Percentiles rank a stretch among this genome's conserved stretches.
These are phyloP conservation scores for Atrichornis clamosus DNA, from an alignment of 2,113 vertebrate species.

Conservation along the genomic window DNA sequence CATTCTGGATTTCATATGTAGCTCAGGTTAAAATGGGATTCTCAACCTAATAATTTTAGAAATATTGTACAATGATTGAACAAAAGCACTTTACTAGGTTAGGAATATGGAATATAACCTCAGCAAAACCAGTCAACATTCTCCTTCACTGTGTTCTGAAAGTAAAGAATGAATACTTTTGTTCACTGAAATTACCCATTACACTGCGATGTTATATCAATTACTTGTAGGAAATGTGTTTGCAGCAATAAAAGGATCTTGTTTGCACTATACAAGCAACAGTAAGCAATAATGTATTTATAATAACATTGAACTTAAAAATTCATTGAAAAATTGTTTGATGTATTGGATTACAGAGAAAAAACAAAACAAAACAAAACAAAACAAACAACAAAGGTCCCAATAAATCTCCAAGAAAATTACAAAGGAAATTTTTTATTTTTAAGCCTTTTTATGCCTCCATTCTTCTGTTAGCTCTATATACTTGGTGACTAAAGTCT, in stretches of 20 bases:
- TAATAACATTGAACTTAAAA: background rate
- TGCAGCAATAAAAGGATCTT: background rate
- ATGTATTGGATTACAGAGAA: background rate
- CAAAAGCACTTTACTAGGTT: rapidly evolving
- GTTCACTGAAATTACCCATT: background rate
- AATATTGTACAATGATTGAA: background rate
- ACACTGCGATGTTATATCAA: background rate
- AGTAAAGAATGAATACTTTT: background rate
- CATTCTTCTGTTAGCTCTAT: background rate
- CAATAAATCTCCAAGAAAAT: background rate
- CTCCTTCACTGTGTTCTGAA: background rate
- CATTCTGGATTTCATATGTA: background rate
- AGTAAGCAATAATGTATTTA: background rate
- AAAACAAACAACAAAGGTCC: rapidly evolving
- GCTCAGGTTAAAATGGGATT: background rate
- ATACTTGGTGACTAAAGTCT: background rate
- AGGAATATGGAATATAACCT: background rate
- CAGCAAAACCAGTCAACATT: background rate
- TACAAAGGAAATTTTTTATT: background rate
- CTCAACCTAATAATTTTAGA: background rate
- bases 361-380: background rate
- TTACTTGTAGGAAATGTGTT: background rate
- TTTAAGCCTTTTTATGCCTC: background rate
- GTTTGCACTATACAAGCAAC: background rate
- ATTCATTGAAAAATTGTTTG: background rate